Evolutionary conservation across 1,140 invertebrate species (phyloP).

Genomic region (Hylaeus volcanicus): DNA sequence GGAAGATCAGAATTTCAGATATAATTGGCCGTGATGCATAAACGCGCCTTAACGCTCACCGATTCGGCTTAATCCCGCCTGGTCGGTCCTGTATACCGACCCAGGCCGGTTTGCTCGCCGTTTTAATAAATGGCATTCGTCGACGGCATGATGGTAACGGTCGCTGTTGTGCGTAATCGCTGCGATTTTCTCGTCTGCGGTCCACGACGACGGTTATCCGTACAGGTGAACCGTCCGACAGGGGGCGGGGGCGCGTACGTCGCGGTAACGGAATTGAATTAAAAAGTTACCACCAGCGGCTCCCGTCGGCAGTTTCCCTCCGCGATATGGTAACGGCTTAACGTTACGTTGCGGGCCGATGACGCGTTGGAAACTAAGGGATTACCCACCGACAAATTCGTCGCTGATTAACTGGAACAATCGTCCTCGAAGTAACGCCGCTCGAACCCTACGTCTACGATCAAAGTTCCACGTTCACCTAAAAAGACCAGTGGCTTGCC

Average conservation of each 20-base stretch:
- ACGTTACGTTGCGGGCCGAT: constrained; percentile 43
- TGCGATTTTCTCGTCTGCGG: constrained; percentile 61
- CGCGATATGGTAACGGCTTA: constrained; percentile 47
- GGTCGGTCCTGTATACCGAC: neutral
- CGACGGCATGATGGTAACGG: constrained; percentile 63
- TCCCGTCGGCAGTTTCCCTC: constrained; percentile 43
- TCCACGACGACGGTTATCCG: constrained; percentile 31
- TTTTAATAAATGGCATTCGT: constrained; percentile 63
- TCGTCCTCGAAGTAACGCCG: too few relatives aligned
- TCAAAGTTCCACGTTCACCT: too few relatives aligned
- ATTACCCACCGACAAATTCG: constrained; percentile 25
- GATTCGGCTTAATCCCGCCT: constrained; percentile 38
- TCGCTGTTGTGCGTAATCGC: constrained; percentile 59
- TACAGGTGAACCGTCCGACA: neutral
- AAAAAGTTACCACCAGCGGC: constrained; percentile 53
- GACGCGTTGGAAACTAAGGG: constrained; percentile 21
- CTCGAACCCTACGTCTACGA: too few relatives aligned
- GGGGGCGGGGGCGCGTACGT: neutral
- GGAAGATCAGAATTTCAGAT: constrained; percentile 41
- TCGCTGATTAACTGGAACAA: neutral
- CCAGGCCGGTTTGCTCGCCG: constrained; percentile 10
- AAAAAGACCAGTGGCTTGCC: too few relatives aligned
- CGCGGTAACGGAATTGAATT: constrained; percentile 62
- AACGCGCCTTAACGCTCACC: constrained; percentile 45
- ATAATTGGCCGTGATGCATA: constrained; percentile 37